Evolutionary conservation across 2,797 vertebrate species (phyloP), one percentile per base, ranked within the genome.

Genomic region (Pteronotus mesoamericanus): DNA sequence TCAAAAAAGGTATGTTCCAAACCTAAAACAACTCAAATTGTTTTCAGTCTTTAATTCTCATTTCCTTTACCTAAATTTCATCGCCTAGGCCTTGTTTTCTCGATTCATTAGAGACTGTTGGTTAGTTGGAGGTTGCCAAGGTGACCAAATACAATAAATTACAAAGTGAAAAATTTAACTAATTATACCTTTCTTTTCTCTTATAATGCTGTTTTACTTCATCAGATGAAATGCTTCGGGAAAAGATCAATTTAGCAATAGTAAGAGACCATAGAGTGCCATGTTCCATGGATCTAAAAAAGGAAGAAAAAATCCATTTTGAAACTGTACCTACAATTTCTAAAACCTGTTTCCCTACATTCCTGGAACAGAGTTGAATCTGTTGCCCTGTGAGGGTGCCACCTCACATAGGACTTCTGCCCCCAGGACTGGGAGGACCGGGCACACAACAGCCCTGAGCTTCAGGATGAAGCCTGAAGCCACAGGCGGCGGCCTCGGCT

Each of bases 191-290:
- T 97, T 99, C 99, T 86, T 98, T 97, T 92, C 97, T 98, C 94
- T 97, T 97, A 64, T 99, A 99, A 79, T 99, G 99, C 55, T 93
- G 98, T 86, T 98, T 99, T 89, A 99, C 85, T 26, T 98, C 97
- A 78, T 97, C 97, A 72, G 98, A 96, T 64, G 96, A 91, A 86
- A 98, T 22, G 9, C 96, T 98, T 92, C 96, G 98, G 26, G 87
- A 97, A 92, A 87, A 71, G 19, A 99, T 98, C 98, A 99, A 98
- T 98, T 98, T 99, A 95, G 99, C 98, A 94, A 99, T 97, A 89
- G 99, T 99, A 97, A 99, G 98, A 96, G 99, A 99, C 99, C 99
- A 99, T 22, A 99, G 98, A 95, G 98, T 98, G 85, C 99, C 99
- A 32, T 98, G 98, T 92, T 99, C 98, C 95, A 99, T 96, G 32